phyloP scores from a whole-genome alignment of 2,113 vertebrate species.

The Chamaea fasciata region DNA sequence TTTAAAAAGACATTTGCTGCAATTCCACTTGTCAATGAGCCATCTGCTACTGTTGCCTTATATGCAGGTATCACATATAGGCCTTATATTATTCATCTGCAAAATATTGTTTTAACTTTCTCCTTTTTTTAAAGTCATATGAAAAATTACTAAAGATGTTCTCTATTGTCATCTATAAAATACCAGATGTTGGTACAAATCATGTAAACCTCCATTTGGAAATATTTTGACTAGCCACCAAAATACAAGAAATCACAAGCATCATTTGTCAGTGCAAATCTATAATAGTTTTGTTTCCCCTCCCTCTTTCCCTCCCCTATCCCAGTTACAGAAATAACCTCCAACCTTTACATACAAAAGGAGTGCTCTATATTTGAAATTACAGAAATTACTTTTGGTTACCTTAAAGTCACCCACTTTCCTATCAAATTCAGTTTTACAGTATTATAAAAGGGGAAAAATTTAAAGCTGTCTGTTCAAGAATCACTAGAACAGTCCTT shows the following conservation, averaged over 20 bases:
- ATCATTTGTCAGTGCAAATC: conserved; percentile 78
- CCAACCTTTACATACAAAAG: conserved; percentile 68
- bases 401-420: conserved; percentile 48
- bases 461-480: conserved; percentile 71
- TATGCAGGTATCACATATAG: not conserved
- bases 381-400: conserved; percentile 65
- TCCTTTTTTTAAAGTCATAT: conserved; percentile 62
- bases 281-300: conserved; percentile 60
- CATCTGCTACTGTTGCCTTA: not conserved
- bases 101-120: conserved; percentile 67
- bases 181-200: conserved; percentile 73
- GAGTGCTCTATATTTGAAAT: conserved; percentile 66
- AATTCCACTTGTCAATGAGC: conserved; percentile 23
- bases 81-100: conserved; percentile 57
- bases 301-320: not conserved
- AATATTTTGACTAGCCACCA: conserved; percentile 67
- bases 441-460: conserved; percentile 61
- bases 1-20: conserved; percentile 44
- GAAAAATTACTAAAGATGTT: conserved; percentile 73
- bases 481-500: conserved; percentile 60
- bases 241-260: conserved; percentile 66
- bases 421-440: conserved; percentile 61
- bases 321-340: conserved; percentile 68
- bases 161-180: conserved; percentile 75
- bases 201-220: conserved; percentile 68